Percentiles rank a stretch among this genome's conserved stretches.
Evolutionary conservation across 2,113 vertebrate genomes (phyloP).

Genomic region (Physeter macrocephalus): DNA sequence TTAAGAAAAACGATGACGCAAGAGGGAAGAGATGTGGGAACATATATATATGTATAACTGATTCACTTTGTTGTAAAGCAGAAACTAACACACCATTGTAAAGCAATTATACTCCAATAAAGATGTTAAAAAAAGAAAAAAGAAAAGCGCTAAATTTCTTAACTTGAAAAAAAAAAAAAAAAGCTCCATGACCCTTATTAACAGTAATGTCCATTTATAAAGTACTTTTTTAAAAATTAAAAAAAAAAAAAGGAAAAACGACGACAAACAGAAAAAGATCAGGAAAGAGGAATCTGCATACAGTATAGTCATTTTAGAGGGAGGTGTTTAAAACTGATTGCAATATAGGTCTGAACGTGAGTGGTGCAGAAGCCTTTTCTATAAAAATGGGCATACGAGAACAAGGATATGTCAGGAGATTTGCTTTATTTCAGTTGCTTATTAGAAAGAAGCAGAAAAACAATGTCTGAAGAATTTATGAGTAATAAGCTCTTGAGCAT

Average conservation of each 20-base stretch:
- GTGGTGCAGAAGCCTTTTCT: background rate
- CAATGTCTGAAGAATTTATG: background rate
- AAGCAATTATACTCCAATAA: no score
- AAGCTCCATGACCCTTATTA: no score
- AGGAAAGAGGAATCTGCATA: background rate
- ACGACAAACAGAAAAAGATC: background rate
- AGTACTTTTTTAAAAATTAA: no score
- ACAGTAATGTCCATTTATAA: no score
- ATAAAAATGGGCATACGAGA: background rate
- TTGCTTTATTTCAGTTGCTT: background rate
- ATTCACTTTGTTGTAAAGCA: no score
- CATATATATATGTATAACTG: no score
- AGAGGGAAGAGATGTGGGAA: no score
- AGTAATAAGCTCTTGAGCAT: background rate
- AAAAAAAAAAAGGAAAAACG: slow-evolving; percentile 26
- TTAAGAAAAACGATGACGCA: background rate
- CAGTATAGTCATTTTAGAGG: no score
- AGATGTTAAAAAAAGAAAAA: no score
- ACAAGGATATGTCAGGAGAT: background rate
- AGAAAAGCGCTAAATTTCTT: no score
- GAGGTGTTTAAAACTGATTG: background rate
- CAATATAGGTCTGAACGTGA: rapidly evolving
- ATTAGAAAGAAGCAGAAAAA: background rate
- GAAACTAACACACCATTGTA: no score
- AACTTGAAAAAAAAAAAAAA: no score